These are phyloP conservation scores for Trematomus loennbergii DNA, from an alignment of 2,113 vertebrate species.

Conservation along the genomic window DNA sequence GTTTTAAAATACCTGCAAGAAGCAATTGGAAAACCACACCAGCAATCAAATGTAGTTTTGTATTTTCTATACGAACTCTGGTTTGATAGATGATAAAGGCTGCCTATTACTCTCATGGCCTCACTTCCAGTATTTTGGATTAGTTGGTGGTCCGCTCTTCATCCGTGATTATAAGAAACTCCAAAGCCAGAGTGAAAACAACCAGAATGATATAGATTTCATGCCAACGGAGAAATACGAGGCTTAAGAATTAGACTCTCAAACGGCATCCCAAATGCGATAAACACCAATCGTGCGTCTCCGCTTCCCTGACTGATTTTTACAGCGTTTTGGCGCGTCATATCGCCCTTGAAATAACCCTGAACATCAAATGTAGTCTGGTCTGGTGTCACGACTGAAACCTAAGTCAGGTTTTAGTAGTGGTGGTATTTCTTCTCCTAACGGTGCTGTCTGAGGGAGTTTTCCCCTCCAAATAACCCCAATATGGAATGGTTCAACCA, in stretches of 20 bases:
- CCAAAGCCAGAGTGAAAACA: constrained; percentile 43
- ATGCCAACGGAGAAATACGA: constrained; percentile 45
- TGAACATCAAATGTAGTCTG: constrained; percentile 42
- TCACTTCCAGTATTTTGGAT: constrained; percentile 16
- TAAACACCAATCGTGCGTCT: constrained; percentile 54
- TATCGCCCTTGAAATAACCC: constrained; percentile 56
- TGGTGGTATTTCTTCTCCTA: constrained; percentile 60
- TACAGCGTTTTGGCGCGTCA: constrained; percentile 26
- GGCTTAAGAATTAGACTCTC: constrained; percentile 17
- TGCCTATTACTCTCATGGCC: constrained; percentile 4
- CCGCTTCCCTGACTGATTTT: constrained; percentile 52
- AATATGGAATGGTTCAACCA: constrained; percentile 62
- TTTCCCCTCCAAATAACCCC: constrained; percentile 52
- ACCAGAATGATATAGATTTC: constrained; percentile 40
- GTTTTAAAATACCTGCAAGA: constrained; percentile 7
- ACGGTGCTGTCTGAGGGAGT: constrained; percentile 59
- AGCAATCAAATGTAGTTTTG: neutral
- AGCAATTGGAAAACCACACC: constrained; percentile 10
- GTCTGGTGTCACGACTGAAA: constrained; percentile 62
- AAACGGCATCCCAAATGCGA: constrained; percentile 23
- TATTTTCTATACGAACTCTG: neutral
- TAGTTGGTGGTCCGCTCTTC: constrained; percentile 63
- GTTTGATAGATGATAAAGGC: constrained; percentile 7
- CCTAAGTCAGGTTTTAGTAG: constrained; percentile 54
- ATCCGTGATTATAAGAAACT: constrained; percentile 31